Conservation (phyloP, 2,888 invertebrate genomes). For the Xestia c-nigrum region DNA sequence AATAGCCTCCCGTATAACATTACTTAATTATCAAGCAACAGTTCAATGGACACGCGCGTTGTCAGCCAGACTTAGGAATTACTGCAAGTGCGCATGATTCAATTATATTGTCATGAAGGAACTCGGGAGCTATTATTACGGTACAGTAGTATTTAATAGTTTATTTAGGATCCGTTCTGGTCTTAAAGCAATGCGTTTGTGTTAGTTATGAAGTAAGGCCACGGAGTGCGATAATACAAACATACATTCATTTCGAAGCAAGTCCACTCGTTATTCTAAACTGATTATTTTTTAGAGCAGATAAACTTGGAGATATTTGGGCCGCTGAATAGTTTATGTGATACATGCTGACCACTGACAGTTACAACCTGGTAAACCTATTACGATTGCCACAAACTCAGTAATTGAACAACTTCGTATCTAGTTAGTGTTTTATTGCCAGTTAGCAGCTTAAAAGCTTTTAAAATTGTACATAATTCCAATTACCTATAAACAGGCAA, state of each 20-base stretch:
- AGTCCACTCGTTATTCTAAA: conserved; percentile 9
- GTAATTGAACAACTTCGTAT: conserved; percentile 58
- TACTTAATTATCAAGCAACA: conserved; percentile 75
- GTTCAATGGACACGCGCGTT: conserved; percentile 61
- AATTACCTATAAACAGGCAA: conserved; percentile 24
- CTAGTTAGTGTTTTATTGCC: conserved; percentile 46
- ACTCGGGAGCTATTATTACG: conserved; percentile 75
- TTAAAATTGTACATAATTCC: conserved; percentile 37
- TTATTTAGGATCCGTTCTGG: conserved; percentile 54
- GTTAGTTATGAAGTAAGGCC: conserved; percentile 9
- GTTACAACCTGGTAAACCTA: conserved; percentile 42
- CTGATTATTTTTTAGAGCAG: conserved; percentile 30
- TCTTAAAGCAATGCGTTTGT: conserved; percentile 34
- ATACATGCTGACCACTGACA: conserved; percentile 55
- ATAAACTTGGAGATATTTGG: conserved; percentile 45
- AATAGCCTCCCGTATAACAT: conserved; percentile 79
- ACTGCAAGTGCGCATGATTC: conserved; percentile 73
- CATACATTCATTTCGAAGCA: background rate
- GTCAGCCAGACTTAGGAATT: conserved; percentile 72
- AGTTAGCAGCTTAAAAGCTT: conserved; percentile 34
- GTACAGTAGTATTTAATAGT: conserved; percentile 69
- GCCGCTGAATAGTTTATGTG: conserved; percentile 40
- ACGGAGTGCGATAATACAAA: background rate
- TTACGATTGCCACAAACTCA: conserved; percentile 51
- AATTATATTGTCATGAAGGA: conserved; percentile 82